Base-by-base conservation (phyloP, 2,797 vertebrate genomes). In the Enteromius unitaeniatus region DNA sequence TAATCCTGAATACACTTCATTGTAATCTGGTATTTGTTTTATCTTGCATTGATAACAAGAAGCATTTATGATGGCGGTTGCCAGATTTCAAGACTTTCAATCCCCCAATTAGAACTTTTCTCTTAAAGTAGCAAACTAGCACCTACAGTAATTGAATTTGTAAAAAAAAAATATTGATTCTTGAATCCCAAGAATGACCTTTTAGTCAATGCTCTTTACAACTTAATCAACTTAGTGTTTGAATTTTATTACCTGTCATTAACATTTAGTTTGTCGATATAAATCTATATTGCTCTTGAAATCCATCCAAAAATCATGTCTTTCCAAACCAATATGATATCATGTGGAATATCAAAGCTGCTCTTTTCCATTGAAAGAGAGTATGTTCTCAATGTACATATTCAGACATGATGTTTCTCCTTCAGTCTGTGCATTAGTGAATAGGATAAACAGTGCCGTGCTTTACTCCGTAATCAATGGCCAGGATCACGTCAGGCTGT, bases 381-480 rank as follows among this genome's bases (percentile, higher is more conserved):
- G n/a, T n/a, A n/a, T n/a, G n/a, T n/a, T n/a, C n/a, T n/a, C n/a
- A n/a, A 47, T 17, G 5, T 15, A 26, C 23, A 17, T 17, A 67
- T 37, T 70, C 68, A 47, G 8, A 70, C 68, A 26, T 15, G 42
- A 26, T 23, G n/a, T 70, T 17, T 55, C 51, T 75, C 11, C 15
- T 23, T 58, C 7, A 4, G 51, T 55, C 65, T 6, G 45, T 40
- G 11, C 67, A 47, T 69, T 68, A 47, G 26, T 45, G 10, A 72
- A 60, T 73, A 86, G 75, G 86, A 37, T 67, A 42, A 73, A 37
- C 11, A 5, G 60, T n/a, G 26, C 34, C 42, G 53, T 72, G 34
- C 21, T 6, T 68, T 2, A 23, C 51, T 47, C 51, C 13, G 14
- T 83, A n/a, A 51, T 75, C 80, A 72, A 69, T 78, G 31, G 26